Evolutionary conservation across 1,140 invertebrate species (phyloP), one percentile per base, ranked within the genome.

Genomic region (Drusus annulatus): DNA sequence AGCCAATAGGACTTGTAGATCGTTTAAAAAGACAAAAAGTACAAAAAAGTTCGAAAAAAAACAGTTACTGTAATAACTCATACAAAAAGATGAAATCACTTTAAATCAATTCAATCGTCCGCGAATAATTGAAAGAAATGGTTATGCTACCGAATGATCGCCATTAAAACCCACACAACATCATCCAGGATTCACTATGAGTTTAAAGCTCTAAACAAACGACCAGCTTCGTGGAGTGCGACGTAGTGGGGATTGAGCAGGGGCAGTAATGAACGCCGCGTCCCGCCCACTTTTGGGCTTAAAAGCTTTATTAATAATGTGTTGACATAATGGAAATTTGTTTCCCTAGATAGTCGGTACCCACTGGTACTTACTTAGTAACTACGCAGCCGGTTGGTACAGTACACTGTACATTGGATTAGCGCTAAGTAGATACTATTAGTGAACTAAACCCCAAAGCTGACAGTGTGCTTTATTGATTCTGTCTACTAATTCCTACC

Each of bases 251-350:
- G 23, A 63, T 63, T 23, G 23, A 0, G 13, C 2, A 62, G 63
- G n/a, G 63, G 28, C 16, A 16, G 63, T 68, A 68, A 68, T 68
- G 31, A 68, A 16, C 36, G 31, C 13, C 13, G 25, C 45, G 63
- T 68, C 31, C 31, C 63, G 63, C 63, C 31, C n/a, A 68, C 63
- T 45, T 21, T 31, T 36, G 3, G 31, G 16, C 16, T 45, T 68
- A 36, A 25, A 68, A 68, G 63, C 63, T 68, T 68, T 68, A 45
- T 31, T 68, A 68, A 68, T 68, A 68, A 68, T 68, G 63, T 68
- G 63, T 68, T 68, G 63, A 68, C 63, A 68, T 45, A 7, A 45
- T 45, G 31, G 63, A 21, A 45, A 31, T 68, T 68, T 68, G 31
- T 68, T 68, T 45, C 23, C 23, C 5, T 5, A 45, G 36, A 45